Base-by-base conservation (phyloP, 2,113 vertebrate genomes). In the Tapirus terrestris region DNA sequence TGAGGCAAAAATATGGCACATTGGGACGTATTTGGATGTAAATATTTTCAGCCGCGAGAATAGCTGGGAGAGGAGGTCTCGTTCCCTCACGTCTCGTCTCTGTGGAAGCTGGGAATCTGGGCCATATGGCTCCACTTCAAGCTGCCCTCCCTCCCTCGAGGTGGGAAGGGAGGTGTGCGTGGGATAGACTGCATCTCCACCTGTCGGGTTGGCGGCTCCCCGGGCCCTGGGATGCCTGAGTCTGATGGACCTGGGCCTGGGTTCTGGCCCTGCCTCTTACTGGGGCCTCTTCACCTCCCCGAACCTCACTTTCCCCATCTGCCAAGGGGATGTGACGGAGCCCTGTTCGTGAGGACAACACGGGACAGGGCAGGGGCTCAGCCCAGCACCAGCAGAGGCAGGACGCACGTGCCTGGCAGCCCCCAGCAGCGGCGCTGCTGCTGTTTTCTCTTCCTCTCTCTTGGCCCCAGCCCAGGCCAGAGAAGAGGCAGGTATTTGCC, bases 41-140 rank as follows among this genome's bases (percentile, higher is more conserved):
- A 98, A 95, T 96, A 89, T 98, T 97, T 97, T 84, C 96, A 82
- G 87, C 97, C 0, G 11, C 0, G 8, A 61, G 95, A 92, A 94
- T 56, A 94, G 92, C 95, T 94, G 98, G 96, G 92, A 65, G 97
- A 33, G 14, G 95, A 85, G 92, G 92, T 63, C 91, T 80, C 36
- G 23, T 84, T 70, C 11, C 45, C 4, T 20, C 73, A n/a, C 20
- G 6, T 43, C 83, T 48, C 48, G 11, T 11, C 48, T 89, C 95
- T 11, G 60, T 6, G 36, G 94, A 84, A 85, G 91, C 91, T 12
- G 21, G 60, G 89, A 86, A 68, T 25, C 68, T 3, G 60, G 76
- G 95, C 96, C 97, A 95, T 76, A 86, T 97, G 97, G 92, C 31
- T n/a, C 33, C 73, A 14, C 61, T 61, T 33, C 31, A 31, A 51